Evolutionary conservation across 2,888 invertebrate genomes (phyloP), one percentile per base, ranked within the genome.

Genomic region (Hartigia nigra): DNA sequence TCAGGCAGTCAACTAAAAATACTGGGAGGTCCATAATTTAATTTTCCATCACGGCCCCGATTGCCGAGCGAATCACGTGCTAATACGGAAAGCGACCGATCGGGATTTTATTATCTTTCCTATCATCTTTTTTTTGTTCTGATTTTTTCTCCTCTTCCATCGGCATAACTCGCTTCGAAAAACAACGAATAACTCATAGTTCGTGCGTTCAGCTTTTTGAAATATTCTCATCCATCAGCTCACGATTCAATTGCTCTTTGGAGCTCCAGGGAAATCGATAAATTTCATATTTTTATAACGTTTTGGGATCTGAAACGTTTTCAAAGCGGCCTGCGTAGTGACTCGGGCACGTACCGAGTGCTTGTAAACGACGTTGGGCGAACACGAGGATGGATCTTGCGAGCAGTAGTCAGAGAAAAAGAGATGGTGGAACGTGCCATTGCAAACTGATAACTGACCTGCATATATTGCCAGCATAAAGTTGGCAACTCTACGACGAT

Each of bases 1-100:
- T 35, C 75, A 72, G 36, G 31, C 72, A 34, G 72, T 34, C 34
- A 34, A 72, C 31, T 34, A 72, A 72, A 72, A 72, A 31, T 72
- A 34, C 34, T 34, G 55, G 55, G 5, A 23, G 55, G 23, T 55
- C 23, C 55, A 55, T 55, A 55, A 55, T 55, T 55, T 55, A 55
- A 55, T 55, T 55, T 55, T 55, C 23, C 55, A 55, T 55, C 55
- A 23, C 23, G 55, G 55, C 55, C 23, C 23, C 55, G 55, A 55
- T 23, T 55, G 23, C 55, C 55, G 9, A 55, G 23, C 55, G 23
- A 55, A 55, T 55, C 23, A 23, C 55, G 55, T 23, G 55, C 55
- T 55, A 23, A 55, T 9, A 23, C 23, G 23, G 23, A 23, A 55
- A 5, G 55, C 55, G 55, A 55, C 23, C 55, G 55, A 5, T 23